Percentiles rank a stretch among this genome's conserved stretches.
phyloP scores from a whole-genome alignment of 2,113 vertebrate species.

The Micronycteris hirsuta region DNA sequence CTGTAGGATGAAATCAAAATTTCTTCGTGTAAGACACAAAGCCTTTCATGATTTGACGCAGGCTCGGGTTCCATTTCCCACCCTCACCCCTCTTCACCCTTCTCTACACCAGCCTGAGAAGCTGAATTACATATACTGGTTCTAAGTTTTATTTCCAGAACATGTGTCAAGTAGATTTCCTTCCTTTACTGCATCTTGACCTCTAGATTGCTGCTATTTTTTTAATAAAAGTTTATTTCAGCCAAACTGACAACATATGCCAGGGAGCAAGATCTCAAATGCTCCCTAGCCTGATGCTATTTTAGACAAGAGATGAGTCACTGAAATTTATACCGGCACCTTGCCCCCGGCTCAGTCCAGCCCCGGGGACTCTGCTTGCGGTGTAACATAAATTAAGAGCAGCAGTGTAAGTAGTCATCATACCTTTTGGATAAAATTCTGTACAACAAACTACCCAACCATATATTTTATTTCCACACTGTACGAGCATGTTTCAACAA shows the following conservation, averaged over 20 bases:
- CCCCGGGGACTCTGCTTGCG: not conserved
- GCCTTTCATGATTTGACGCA: not conserved
- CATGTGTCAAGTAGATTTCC: slow-evolving; percentile 52
- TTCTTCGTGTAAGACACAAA: not conserved
- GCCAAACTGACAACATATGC: not conserved
- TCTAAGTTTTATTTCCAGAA: not conserved
- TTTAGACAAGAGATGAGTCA: slow-evolving; percentile 64
- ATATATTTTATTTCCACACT: not conserved
- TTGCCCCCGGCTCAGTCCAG: slow-evolving; percentile 15
- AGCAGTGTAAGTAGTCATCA: not conserved
- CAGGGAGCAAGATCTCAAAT: not conserved
- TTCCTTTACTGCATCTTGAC: slow-evolving; percentile 32
- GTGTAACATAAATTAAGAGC: slow-evolving; percentile 10
- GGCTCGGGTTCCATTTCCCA: not conserved
- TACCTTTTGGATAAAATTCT: not conserved
- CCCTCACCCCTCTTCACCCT: too few relatives aligned
- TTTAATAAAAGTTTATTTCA: not conserved
- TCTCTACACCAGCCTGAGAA: not conserved
- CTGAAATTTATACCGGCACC: slow-evolving; percentile 54
- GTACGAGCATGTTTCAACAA: not conserved
- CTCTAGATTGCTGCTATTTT: slow-evolving; percentile 47
- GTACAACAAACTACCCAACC: not conserved
- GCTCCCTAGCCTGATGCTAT: slow-evolving; percentile 29
- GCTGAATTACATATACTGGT: not conserved
- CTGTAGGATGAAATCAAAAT: not conserved